phyloP scores from a whole-genome alignment of 1,140 invertebrate species.

The Diorhabda elongata region DNA sequence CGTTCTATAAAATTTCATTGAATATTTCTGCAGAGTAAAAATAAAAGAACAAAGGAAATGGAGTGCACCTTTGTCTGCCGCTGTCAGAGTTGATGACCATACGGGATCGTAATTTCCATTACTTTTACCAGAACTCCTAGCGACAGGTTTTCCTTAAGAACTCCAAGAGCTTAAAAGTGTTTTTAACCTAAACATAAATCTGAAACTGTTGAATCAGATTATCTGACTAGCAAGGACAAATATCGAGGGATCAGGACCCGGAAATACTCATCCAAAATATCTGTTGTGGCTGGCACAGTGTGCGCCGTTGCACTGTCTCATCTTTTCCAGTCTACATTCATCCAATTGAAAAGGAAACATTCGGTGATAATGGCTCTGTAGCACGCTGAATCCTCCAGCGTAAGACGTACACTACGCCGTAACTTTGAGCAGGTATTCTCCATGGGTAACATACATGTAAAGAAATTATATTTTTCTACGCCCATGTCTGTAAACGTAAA shows the following conservation, averaged over 20 bases:
- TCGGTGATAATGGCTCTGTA: not conserved
- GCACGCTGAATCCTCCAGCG: not conserved
- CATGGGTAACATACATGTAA: not conserved
- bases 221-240: not conserved
- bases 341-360: not conserved
- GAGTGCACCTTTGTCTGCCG: no score
- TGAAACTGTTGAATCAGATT: not conserved
- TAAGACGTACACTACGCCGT: not conserved
- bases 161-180: no score
- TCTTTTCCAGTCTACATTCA: not conserved
- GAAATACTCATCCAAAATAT: not conserved
- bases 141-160: no score
- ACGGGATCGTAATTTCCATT: no score
- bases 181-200: not conserved
- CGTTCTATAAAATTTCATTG: no score
- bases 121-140: no score
- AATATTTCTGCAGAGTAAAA: no score
- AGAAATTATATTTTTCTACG: no score
- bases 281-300: not conserved
- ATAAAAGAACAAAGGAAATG: no score
- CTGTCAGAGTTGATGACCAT: no score
- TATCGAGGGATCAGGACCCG: not conserved
- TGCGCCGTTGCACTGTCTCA: not conserved
- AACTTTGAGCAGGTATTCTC: conserved; percentile 4
- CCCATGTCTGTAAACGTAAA: no score